phyloP scores from a whole-genome alignment of 2,888 invertebrate species.

The Pyrocoelia pectoralis region DNA sequence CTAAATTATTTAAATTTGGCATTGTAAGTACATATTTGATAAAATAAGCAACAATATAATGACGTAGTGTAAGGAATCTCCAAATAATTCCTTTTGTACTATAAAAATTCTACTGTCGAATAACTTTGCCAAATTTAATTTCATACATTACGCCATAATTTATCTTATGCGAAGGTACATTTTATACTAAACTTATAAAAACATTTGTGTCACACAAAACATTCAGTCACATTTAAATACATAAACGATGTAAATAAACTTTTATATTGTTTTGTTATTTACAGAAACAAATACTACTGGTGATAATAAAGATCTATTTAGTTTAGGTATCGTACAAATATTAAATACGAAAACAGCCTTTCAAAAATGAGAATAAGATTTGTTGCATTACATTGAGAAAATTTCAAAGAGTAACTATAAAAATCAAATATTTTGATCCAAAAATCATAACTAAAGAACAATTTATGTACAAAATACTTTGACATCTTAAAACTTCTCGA shows the following conservation, averaged over 20 bases:
- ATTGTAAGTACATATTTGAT: conserved; percentile 35
- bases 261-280: conserved; percentile 33
- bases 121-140: conserved; percentile 9
- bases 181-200: conserved; percentile 15
- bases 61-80: background rate
- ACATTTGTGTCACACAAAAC: conserved; percentile 1
- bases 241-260: conserved; percentile 30
- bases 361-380: conserved; percentile 20
- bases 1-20: conserved; percentile 35
- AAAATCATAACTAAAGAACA: conserved; percentile 17
- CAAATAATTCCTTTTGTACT: background rate
- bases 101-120: conserved; percentile 6
- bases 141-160: conserved; percentile 11
- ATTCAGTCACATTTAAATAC: conserved; percentile 28
- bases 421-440: conserved; percentile 17
- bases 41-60: conserved; percentile 21
- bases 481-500: conserved; percentile 12
- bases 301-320: conserved; percentile 34
- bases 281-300: conserved; percentile 35
- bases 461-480: background rate
- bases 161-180: conserved; percentile 25
- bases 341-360: conserved; percentile 35
- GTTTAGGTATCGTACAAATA: conserved; percentile 21
- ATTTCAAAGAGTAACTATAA: conserved; percentile 16
- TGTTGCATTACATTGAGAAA: conserved; percentile 8